These are phyloP conservation scores for Agrypnia vestita DNA, from an alignment of 1,140 invertebrate species.

Conservation along the genomic window DNA sequence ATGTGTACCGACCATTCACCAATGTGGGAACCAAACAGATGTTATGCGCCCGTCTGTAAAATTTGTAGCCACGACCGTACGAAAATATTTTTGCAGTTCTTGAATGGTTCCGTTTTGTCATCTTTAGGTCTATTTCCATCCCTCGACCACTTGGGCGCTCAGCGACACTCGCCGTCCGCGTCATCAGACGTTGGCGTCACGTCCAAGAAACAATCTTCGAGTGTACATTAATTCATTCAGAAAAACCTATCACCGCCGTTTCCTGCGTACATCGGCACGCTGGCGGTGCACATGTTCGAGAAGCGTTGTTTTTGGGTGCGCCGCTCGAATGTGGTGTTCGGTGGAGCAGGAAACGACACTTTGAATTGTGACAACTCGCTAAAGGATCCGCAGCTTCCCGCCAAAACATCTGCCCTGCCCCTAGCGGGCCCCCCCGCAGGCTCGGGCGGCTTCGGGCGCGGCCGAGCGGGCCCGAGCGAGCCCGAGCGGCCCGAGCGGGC, in stretches of 20 bases:
- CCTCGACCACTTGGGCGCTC: no score
- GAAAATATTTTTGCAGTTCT: no score
- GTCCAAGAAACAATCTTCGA: background rate
- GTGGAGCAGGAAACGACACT: slow-evolving; percentile 33
- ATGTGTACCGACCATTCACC: no score
- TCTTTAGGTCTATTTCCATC: no score
- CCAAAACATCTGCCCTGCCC: slow-evolving; percentile 44
- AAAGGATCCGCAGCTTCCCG: slow-evolving; percentile 38
- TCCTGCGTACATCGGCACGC: slow-evolving; percentile 20
- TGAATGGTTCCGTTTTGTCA: no score
- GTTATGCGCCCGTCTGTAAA: no score
- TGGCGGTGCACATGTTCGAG: background rate
- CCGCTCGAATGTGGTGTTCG: background rate
- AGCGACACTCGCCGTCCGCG: no score
- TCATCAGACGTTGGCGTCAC: background rate
- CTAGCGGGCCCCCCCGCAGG: background rate
- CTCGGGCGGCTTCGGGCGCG: background rate
- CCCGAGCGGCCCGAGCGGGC: background rate
- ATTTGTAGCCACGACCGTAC: no score
- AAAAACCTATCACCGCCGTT: slow-evolving; percentile 6
- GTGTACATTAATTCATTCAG: slow-evolving; percentile 7
- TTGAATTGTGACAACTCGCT: slow-evolving; percentile 17
- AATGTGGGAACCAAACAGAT: no score
- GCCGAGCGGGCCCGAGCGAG: background rate
- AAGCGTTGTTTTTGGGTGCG: slow-evolving; percentile 20